Base-by-base conservation (phyloP, 2,113 vertebrate species). In the Caloenas nicobarica region DNA sequence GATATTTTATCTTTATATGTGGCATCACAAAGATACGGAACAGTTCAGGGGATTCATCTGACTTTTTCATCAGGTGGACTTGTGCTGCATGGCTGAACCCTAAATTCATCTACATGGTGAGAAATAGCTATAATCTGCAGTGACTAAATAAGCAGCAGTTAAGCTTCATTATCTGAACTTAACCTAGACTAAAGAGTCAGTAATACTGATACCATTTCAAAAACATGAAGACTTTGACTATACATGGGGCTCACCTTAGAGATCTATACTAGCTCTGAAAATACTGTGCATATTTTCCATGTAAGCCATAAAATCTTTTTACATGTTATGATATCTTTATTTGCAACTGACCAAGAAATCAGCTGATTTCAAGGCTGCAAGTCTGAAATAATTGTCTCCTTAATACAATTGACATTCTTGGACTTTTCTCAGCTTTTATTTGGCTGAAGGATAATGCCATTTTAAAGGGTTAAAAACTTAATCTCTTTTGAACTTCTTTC, bases 401-500 rank as follows among this genome's bases (percentile, higher is more conserved):
- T 92, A 51, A 38, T 78, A 48, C 16, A 29, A 23, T 8, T 95
- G 81, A 79, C 61, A 84, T 76, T 91, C 34, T 5, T 73, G 54
- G 80, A 81, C 89, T 54, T 78, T 87, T 87, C 19, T 86, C 60
- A 89, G 21, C 42, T 89, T 92, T 91, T 60, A 71, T 92, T 91
- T 74, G 36, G 6, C 44, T 95, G 31, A 88, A 7, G 12, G 8
- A 65, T 76, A 95, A 80, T 38, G 44, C 3, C 28, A 70, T 91
- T 90, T 86, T 77, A 28, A 68, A 83, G 80, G 51, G 86, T 94
- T 93, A 94, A 95, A 95, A 81, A 65, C 31, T 25, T 70, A 62
- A 85, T 85, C 28, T 33, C 11, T 68, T 86, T 78, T 93, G 76
- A 85, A 93, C 44, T 70, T 72, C 21, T 83, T 93, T 40, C 62